Evolutionary conservation across 1,140 invertebrate species (phyloP), one percentile per base, ranked within the genome.

Genomic region (Solen grandis): DNA sequence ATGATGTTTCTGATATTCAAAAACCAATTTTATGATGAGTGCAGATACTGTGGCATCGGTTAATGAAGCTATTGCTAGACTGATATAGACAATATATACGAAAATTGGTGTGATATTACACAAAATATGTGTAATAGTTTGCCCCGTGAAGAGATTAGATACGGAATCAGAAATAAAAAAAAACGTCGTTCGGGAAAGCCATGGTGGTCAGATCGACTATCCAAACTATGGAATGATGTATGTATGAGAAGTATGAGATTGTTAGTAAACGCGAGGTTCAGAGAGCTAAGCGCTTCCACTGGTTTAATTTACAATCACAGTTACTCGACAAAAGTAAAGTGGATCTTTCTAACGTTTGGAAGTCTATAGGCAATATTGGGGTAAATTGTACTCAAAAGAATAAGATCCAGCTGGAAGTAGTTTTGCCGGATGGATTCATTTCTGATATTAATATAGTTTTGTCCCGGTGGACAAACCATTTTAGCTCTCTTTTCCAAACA

Each of bases 1-100:
- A 55, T 70, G 68, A 70, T 57, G 68, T 70, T 54, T 35, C 46
- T n/a, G 57, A 70, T 70, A 29, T 70, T 35, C 68, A 46, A 70
- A n/a, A n/a, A 13, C 10, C 36, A 52, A 55, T 70, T 29, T 70
- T 70, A 55, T 70, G 68, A 2, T 70, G 16, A 38, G 22, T 70
- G 36, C 2, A 31, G 54, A 70, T 4, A 55, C 68, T 35, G 54
- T 70, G 35, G 33, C n/a, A n/a, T n/a, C n/a, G n/a, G n/a, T n/a
- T n/a, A n/a, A n/a, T n/a, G n/a, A n/a, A n/a, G 22, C 46, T 19
- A 70, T 70, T 70, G 54, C 68, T 1, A 70, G 57, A 55, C 68
- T 70, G n/a, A n/a, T n/a, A n/a, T n/a, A n/a, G n/a, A n/a, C n/a
- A n/a, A n/a, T n/a, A n/a, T n/a, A n/a, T n/a, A n/a, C n/a, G n/a